phyloP scores from a whole-genome alignment of 2,888 invertebrate species.

The Diaphora mendica region DNA sequence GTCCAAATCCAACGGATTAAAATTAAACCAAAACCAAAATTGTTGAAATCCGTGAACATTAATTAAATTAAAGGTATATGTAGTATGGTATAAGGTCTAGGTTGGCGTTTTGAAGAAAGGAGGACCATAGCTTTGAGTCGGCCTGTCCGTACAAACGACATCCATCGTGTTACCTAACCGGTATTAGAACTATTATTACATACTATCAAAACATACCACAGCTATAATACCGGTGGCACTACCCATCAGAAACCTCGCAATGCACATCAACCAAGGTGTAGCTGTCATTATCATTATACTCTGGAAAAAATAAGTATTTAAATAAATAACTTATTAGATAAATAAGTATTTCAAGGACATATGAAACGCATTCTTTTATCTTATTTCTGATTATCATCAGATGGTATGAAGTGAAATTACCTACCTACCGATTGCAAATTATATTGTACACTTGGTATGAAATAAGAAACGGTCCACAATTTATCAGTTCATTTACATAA shows the following conservation, averaged over 20 bases:
- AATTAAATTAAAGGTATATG: no score
- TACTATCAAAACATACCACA: slow-evolving; percentile 66
- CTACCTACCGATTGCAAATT: neutral
- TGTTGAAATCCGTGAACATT: no score
- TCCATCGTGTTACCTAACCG: no score
- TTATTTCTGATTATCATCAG: neutral
- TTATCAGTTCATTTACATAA: no score
- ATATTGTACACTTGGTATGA: neutral
- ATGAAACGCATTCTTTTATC: neutral
- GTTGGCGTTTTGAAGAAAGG: no score
- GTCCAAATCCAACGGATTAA: neutral
- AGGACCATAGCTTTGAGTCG: no score
- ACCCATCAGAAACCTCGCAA: slow-evolving; percentile 83
- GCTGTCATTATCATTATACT: slow-evolving; percentile 78
- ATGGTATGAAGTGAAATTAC: no score
- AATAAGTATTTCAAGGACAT: neutral
- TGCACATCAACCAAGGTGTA: slow-evolving; percentile 80
- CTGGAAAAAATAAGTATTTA: slow-evolving; percentile 58
- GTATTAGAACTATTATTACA: neutral
- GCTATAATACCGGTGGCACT: slow-evolving; percentile 84
- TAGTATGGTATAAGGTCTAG: no score
- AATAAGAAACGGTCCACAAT: no score
- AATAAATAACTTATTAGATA: neutral
- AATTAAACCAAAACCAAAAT: neutral
- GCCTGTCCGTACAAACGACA: no score